Conservation (phyloP, 2,113 vertebrate genomes). For the Malurus melanocephalus region DNA sequence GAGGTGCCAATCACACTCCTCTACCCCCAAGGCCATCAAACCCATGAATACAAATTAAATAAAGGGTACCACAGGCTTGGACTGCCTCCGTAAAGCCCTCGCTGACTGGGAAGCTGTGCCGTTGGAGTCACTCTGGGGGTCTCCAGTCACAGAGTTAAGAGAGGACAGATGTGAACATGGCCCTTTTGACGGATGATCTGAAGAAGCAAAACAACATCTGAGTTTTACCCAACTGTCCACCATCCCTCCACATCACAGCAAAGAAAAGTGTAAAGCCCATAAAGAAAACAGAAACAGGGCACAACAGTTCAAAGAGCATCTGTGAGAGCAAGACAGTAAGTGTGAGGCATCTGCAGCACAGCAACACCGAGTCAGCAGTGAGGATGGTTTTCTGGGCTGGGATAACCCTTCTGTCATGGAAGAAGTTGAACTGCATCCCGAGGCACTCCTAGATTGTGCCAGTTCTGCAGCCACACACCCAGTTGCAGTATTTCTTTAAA, state of each 20-base stretch:
- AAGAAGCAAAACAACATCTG: background rate
- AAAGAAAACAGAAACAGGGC: background rate
- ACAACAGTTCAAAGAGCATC: background rate
- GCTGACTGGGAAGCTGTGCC: constrained; percentile 39
- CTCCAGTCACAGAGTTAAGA: constrained; percentile 71
- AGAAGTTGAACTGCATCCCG: background rate
- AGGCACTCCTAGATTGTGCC: background rate
- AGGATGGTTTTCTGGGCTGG: background rate
- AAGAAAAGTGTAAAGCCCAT: background rate
- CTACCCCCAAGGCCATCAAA: background rate
- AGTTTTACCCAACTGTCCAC: background rate
- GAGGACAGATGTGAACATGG: constrained; percentile 79
- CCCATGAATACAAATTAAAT: background rate
- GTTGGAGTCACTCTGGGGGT: constrained; percentile 65
- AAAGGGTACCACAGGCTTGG: constrained; percentile 83
- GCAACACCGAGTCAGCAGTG: too few species aligned
- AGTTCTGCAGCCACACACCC: background rate
- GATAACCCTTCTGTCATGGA: background rate
- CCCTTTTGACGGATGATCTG: constrained; percentile 81
- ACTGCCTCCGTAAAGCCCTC: constrained; percentile 76
- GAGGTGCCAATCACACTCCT: background rate
- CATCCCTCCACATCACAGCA: background rate
- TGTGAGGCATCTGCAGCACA: fast-evolving
- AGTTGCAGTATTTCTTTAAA: background rate
- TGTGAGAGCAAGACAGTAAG: background rate